Conservation (phyloP, 2,888 invertebrate genomes). For the Oegoconia quadripuncta region DNA sequence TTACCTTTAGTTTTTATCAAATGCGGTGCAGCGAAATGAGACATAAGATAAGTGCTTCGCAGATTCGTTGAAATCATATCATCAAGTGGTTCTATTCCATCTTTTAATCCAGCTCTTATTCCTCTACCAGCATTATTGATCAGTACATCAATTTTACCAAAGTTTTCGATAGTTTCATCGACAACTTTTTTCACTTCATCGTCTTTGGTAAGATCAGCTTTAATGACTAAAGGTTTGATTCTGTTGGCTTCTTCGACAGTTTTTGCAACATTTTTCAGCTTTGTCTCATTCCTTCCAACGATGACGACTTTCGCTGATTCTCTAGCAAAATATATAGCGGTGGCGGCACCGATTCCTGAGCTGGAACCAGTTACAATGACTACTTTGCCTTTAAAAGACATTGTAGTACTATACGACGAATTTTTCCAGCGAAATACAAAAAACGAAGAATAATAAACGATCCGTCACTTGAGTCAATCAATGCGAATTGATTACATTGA, state of each 20-base stretch:
- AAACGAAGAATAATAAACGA: too few relatives aligned
- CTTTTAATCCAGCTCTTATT: constrained; percentile 9
- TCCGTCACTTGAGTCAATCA: too few relatives aligned
- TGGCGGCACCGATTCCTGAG: constrained; percentile 24
- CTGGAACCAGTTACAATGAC: constrained; percentile 22
- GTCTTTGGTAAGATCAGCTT: constrained; percentile 19
- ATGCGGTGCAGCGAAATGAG: constrained; percentile 16
- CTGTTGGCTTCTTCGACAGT: constrained; percentile 13
- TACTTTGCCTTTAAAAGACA: constrained; percentile 15
- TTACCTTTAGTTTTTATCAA: constrained; percentile 24
- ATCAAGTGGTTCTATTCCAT: constrained; percentile 21
- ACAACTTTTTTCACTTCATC: constrained; percentile 20
- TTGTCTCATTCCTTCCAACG: constrained; percentile 19
- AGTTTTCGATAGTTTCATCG: constrained; percentile 19
- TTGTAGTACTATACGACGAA: too few relatives aligned
- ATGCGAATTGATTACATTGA: too few relatives aligned
- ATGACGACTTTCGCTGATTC: constrained; percentile 20
- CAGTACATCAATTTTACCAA: constrained; percentile 23
- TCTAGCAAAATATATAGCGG: constrained; percentile 19
- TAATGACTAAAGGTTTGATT: constrained; percentile 13
- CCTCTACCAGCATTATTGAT: constrained; percentile 25
- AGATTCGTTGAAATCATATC: constrained; percentile 19
- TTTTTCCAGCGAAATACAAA: too few relatives aligned
- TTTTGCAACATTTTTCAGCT: constrained; percentile 16
- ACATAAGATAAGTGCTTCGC: constrained; percentile 20